Conservation (phyloP, 2,888 invertebrate genomes). For the Xestia c-nigrum region DNA sequence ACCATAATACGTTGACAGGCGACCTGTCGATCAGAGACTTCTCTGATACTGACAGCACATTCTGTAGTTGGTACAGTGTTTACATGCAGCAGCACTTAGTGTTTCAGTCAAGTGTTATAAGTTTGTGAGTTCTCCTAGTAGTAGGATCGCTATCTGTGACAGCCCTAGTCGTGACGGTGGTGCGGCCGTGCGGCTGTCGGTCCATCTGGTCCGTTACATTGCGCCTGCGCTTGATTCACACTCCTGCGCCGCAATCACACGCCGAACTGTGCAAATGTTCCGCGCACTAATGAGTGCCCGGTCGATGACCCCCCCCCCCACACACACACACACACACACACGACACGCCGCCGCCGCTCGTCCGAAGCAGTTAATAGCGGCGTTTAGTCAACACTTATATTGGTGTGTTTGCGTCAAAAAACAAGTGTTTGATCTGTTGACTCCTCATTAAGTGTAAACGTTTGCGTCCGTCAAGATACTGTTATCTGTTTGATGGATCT, state of each 20-base stretch:
- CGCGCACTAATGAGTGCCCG: slow-evolving; percentile 62
- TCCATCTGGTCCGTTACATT: slow-evolving; percentile 33
- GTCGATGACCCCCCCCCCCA: slow-evolving; percentile 54
- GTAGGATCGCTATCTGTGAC: background rate
- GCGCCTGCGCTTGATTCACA: slow-evolving; percentile 53
- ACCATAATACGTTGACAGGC: too few species aligned
- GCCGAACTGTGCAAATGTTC: slow-evolving; percentile 56
- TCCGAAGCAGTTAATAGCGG: slow-evolving; percentile 27
- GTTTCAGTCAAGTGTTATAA: background rate
- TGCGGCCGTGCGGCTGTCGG: slow-evolving; percentile 7
- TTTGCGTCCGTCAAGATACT: slow-evolving; percentile 24
- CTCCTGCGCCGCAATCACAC: slow-evolving; percentile 59
- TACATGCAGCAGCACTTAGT: background rate
- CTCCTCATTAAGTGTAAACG: slow-evolving; percentile 43
- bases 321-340: slow-evolving; percentile 19
- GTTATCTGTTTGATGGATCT: slow-evolving; percentile 34
- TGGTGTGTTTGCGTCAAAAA: slow-evolving; percentile 38
- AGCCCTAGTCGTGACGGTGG: slow-evolving; percentile 46
- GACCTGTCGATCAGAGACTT: too few species aligned
- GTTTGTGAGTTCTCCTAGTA: background rate
- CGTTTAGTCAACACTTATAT: slow-evolving; percentile 44
- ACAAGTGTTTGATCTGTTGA: slow-evolving; percentile 61
- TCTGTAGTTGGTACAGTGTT: background rate
- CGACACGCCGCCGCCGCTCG: background rate
- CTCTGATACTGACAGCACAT: background rate